Percentiles rank a stretch among this genome's conserved stretches.
These are phyloP conservation scores for Odobenus rosmarus DNA, from an alignment of 2,113 vertebrate genomes.

Conservation along the genomic window DNA sequence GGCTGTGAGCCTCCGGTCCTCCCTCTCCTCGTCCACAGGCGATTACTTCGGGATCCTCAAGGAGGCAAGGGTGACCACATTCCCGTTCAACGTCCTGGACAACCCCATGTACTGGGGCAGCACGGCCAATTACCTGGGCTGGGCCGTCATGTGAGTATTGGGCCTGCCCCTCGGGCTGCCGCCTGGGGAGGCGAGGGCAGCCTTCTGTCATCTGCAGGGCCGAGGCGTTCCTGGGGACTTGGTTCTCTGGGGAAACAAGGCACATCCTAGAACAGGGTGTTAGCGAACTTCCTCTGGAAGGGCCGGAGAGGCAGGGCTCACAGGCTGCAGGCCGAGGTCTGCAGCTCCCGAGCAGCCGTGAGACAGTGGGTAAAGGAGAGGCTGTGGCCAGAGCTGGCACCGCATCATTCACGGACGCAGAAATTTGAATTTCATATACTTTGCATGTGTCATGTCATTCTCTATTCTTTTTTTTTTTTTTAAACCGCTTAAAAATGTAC, in stretches of 20 bases:
- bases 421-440: background rate
- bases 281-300: background rate
- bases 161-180: fast-evolving
- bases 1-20: background rate
- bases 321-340: too few relatives aligned
- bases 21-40: constrained; percentile 84
- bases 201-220: background rate
- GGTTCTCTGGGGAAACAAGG: background rate
- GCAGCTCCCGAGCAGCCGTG: background rate
- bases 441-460: background rate
- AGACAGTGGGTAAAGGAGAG: background rate
- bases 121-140: constrained; percentile 94
- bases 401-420: fast-evolving
- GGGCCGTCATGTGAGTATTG: constrained; percentile 94
- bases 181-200: background rate
- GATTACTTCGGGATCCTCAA: constrained; percentile 97
- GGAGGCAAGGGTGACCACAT: constrained; percentile 93
- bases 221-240: background rate
- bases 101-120: constrained; percentile 99
- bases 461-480: background rate
- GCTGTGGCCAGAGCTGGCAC: fast-evolving
- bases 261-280: background rate
- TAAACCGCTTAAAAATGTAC: background rate
- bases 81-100: constrained; percentile 93
- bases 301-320: fast-evolving